phyloP scores from a whole-genome alignment of 2,797 vertebrate species.

The Hyperoplus immaculatus region DNA sequence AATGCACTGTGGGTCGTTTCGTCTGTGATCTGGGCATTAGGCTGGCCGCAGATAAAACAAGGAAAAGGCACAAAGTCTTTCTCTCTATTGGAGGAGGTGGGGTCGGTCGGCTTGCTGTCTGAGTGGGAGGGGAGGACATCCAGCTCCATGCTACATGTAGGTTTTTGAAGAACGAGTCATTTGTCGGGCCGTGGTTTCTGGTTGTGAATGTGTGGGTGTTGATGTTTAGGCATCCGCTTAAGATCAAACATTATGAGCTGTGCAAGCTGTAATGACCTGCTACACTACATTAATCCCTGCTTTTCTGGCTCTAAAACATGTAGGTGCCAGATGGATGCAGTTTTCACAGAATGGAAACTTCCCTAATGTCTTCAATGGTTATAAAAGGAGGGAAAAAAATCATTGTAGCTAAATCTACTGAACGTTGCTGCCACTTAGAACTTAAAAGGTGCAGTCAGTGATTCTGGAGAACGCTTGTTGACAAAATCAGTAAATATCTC shows the following conservation, averaged over 20 bases:
- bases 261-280: conserved; percentile 48
- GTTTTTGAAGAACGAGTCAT: conserved; percentile 55
- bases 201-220: conserved; percentile 62
- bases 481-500: too few relatives aligned
- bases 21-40: conserved; percentile 29
- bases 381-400: background rate
- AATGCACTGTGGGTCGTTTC: conserved; percentile 18
- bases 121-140: conserved; percentile 56
- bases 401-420: background rate
- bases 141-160: conserved; percentile 33
- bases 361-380: background rate
- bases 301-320: conserved; percentile 6
- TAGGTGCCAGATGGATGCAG: conserved; percentile 6
- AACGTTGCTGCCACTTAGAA: background rate
- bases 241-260: conserved; percentile 50
- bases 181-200: conserved; percentile 29
- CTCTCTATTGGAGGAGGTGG: conserved; percentile 32
- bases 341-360: background rate
- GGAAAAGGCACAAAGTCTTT: conserved; percentile 29
- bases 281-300: conserved; percentile 42
- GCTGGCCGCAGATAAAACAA: conserved; percentile 37
- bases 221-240: conserved; percentile 56
- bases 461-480: too few relatives aligned
- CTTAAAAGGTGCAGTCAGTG: too few relatives aligned
- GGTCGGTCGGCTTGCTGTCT: conserved; percentile 26